Evolutionary conservation across 2,113 vertebrate genomes (phyloP), one percentile per base, ranked within the genome.

Genomic region (Vicugna pacos): DNA sequence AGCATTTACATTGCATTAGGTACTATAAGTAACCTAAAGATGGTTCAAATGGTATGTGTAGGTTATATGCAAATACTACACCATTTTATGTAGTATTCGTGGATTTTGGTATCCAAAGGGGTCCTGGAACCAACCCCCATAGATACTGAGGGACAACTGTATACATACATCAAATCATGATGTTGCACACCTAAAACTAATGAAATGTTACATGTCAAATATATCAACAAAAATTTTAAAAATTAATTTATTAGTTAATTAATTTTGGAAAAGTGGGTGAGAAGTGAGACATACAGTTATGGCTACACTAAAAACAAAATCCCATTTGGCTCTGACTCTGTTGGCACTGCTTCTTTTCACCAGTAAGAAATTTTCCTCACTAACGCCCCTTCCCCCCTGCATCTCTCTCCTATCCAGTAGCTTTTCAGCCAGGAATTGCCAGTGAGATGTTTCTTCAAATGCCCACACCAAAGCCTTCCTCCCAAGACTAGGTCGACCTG

Each of bases 241-340:
- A 52, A 52, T 89, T 72, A 32, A 32, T 80, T n/a, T 54, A 5
- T 28, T 54, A 30, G 15, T 38, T 87, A 83, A 35, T 73, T 73
- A 73, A 58, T 72, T 32, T 73, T 35, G 65, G 28, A 70, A 79
- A 48, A 70, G 35, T 56, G 20, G 73, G 42, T 19, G n/a, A 72
- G 46, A 24, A 46, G 30, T 15, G 35, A 81, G 22, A n/a, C 6
- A 3, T 0, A 8, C 2, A 8, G 32, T 30, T 17, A 30, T 0
- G 7, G 26, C 32, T 65, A 13, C 22, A n/a, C 84, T 42, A 38
- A 81, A 54, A 81, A 77, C 42, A 67, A 54, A 95, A 52, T 24
- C 32, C 30, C 24, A 10, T 7, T 48, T 56, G 87, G 26, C n/a
- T 38, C 8, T 64, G 50, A 46, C 17, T 83, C 22, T n/a, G 1